These are phyloP conservation scores for Cheirogaleus major DNA, from an alignment of 2,797 vertebrate species.

Conservation along the genomic window DNA sequence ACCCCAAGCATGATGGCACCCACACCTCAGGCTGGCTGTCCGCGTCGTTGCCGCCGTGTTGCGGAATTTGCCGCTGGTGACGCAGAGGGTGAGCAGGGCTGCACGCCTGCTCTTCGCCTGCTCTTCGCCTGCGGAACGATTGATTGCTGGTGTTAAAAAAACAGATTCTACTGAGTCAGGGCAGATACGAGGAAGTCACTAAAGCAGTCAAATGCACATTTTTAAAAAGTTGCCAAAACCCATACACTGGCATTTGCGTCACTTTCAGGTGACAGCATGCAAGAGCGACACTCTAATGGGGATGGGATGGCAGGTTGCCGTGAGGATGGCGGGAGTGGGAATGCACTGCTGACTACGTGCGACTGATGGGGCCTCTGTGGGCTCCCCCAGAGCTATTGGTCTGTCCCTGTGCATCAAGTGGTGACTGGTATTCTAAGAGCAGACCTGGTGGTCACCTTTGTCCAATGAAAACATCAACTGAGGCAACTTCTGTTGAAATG, in stretches of 20 bases:
- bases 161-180: neutral
- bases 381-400: neutral
- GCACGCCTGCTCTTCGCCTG: neutral
- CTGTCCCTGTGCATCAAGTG: neutral
- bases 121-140: neutral
- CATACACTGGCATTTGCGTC: neutral
- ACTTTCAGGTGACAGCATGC: neutral
- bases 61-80: neutral
- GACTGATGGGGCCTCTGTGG: neutral
- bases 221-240: neutral
- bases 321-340: neutral
- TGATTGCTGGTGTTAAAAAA: neutral
- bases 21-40: too few species aligned
- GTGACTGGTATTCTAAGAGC: neutral
- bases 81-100: neutral
- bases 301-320: neutral
- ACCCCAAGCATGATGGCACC: neutral
- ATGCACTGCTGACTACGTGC: neutral
- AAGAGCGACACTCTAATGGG: too few species aligned
- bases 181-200: neutral
- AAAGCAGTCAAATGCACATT: neutral
- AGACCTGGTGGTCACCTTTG: neutral
- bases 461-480: neutral
- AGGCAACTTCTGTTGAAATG: neutral
- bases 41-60: too few species aligned